These are phyloP conservation scores for Struthidea cinerea DNA, from an alignment of 2,113 vertebrate species.

Conservation along the genomic window DNA sequence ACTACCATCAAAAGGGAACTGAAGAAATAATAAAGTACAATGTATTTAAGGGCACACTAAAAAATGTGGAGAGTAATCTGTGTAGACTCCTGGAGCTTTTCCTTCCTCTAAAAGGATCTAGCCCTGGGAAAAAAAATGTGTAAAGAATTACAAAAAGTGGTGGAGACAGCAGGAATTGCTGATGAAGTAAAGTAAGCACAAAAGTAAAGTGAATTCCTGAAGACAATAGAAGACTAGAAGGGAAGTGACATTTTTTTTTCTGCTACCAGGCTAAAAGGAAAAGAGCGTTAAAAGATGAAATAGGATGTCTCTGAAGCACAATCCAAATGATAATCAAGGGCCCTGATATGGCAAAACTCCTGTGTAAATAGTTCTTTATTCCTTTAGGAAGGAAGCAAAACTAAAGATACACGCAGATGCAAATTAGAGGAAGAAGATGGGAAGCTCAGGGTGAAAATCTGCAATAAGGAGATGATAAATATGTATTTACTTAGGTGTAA, in stretches of 20 bases:
- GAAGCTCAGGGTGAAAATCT: background rate
- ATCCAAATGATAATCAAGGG: background rate
- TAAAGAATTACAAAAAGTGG: background rate
- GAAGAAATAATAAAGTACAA: background rate
- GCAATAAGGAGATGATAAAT: background rate
- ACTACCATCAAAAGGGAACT: background rate
- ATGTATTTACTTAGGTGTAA: background rate
- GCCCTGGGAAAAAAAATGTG: background rate
- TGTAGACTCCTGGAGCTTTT: background rate
- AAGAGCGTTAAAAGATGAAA: background rate
- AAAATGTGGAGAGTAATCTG: background rate
- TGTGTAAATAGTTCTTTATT: background rate
- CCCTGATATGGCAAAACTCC: conserved; percentile 18
- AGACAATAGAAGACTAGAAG: background rate
- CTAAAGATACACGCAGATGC: background rate
- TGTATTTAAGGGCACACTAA: background rate
- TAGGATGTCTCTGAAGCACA: background rate
- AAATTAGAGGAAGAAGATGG: background rate
- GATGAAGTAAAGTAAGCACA: background rate
- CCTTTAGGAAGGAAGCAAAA: conserved; percentile 27
- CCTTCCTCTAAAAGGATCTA: background rate
- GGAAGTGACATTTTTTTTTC: background rate
- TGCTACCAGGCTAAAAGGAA: background rate
- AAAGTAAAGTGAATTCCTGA: background rate
- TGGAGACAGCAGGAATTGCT: background rate